Conservation (phyloP, 2,113 vertebrate genomes). For the Seriola aureovittata region DNA sequence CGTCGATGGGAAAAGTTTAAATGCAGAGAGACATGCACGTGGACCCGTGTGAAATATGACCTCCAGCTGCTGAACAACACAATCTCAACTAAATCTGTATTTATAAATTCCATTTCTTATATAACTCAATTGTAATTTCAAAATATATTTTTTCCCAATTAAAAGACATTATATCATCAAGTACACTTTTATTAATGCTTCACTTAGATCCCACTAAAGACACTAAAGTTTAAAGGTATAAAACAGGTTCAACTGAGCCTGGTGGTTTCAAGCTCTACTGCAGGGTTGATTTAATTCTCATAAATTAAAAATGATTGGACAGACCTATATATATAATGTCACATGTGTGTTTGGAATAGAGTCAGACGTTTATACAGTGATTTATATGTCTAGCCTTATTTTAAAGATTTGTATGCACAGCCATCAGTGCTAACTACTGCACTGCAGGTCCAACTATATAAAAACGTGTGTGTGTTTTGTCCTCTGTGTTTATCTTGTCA, state of each 20-base stretch:
- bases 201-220: not conserved
- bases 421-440: not conserved
- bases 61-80: not conserved
- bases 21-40: not conserved
- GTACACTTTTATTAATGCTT: not conserved
- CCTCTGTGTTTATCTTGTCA: slow-evolving; percentile 7
- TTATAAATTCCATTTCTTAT: not conserved
- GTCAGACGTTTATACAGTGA: not conserved
- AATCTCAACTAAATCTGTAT: not conserved
- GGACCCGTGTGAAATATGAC: not conserved
- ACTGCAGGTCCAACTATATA: not conserved
- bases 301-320: not conserved
- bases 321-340: not conserved
- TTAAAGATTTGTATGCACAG: slow-evolving; percentile 3
- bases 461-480: not conserved
- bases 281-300: not conserved
- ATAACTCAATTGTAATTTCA: not conserved
- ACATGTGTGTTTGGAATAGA: not conserved
- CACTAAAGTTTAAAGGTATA: too few species aligned
- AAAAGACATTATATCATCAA: not conserved
- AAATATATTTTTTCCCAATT: not conserved
- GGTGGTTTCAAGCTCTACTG: not conserved
- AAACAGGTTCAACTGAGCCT: not conserved
- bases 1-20: not conserved
- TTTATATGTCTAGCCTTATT: not conserved